Evolutionary conservation across 1,140 invertebrate genomes (phyloP).

Genomic region (Drosophila saltans): DNA sequence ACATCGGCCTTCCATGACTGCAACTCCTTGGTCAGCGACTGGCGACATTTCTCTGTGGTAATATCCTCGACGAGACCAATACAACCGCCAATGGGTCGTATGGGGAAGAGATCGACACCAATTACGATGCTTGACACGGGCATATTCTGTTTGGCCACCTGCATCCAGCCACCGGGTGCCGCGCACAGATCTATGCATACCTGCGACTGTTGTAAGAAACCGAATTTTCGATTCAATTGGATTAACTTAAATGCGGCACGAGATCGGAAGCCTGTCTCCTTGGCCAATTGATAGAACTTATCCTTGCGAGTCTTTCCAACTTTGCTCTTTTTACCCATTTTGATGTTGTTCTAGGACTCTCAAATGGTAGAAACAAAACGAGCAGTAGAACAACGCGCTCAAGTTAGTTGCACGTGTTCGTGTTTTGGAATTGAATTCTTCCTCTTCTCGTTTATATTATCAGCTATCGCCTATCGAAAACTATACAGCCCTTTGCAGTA

Average conservation of each 20-base stretch:
- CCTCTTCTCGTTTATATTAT: not conserved
- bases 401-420: slow-evolving; percentile 7
- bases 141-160: slow-evolving; percentile 99
- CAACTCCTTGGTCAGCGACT: slow-evolving; percentile 91
- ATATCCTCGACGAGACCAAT: slow-evolving; percentile 97
- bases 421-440: slow-evolving; percentile 16
- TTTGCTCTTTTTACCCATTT: slow-evolving; percentile 98
- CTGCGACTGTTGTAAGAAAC: slow-evolving; percentile 97
- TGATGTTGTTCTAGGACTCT: slow-evolving; percentile 54
- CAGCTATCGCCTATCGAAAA: not conserved
- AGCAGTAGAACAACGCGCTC: slow-evolving; percentile 35
- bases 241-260: slow-evolving; percentile 99
- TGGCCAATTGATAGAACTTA: slow-evolving; percentile 99
- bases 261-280: slow-evolving; percentile 98
- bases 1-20: slow-evolving; percentile 98
- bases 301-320: slow-evolving; percentile 98
- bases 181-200: slow-evolving; percentile 99
- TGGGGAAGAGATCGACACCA: slow-evolving; percentile 98
- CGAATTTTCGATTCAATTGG: slow-evolving; percentile 98
- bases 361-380: slow-evolving; percentile 18
- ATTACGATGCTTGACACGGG: slow-evolving; percentile 97
- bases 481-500: not conserved
- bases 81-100: slow-evolving; percentile 95
- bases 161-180: slow-evolving; percentile 99
- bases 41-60: slow-evolving; percentile 95